phyloP scores from a whole-genome alignment of 1,140 invertebrate genomes.

The Drosophila subpulchrella region DNA sequence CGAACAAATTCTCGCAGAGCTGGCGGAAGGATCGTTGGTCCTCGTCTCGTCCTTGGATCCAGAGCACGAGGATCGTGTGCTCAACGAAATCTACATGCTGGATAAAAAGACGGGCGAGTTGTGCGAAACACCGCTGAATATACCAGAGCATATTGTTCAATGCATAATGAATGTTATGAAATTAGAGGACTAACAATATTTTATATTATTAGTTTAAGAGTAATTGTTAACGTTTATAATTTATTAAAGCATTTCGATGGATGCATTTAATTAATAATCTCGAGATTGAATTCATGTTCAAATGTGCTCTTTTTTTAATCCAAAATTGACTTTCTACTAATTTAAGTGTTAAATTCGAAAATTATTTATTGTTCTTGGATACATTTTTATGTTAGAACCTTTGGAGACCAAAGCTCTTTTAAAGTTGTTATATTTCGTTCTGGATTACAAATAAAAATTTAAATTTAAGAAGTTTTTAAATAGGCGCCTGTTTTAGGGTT shows the following conservation, averaged over 20 bases:
- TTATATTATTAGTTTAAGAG: conserved; percentile 24
- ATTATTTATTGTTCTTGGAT: too few species aligned
- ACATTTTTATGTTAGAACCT: too few species aligned
- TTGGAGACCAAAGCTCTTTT: too few species aligned
- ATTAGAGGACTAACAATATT: conserved; percentile 43
- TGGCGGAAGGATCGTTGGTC: conserved; percentile 82
- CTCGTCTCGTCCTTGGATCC: conserved; percentile 80
- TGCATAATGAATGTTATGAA: conserved; percentile 83
- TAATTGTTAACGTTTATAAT: conserved; percentile 37
- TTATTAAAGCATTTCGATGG: conserved; percentile 38
- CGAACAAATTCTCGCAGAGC: conserved; percentile 71
- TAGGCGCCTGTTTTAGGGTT: conserved; percentile 5
- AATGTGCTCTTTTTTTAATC: too few species aligned
- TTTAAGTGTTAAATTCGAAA: too few species aligned
- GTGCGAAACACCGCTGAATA: conserved; percentile 75
- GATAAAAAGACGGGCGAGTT: conserved; percentile 75
- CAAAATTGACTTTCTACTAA: too few species aligned
- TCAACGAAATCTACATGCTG: conserved; percentile 85
- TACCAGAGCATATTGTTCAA: conserved; percentile 84
- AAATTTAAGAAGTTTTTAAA: background rate
- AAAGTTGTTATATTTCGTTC: too few species aligned
- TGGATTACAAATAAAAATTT: background rate
- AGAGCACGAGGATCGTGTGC: conserved; percentile 63
- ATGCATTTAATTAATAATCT: conserved; percentile 13
- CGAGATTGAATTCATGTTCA: background rate